Percentiles rank a stretch among this genome's conserved stretches.
Conservation (phyloP, 23 tunicate species). For the Styela clava region DNA sequence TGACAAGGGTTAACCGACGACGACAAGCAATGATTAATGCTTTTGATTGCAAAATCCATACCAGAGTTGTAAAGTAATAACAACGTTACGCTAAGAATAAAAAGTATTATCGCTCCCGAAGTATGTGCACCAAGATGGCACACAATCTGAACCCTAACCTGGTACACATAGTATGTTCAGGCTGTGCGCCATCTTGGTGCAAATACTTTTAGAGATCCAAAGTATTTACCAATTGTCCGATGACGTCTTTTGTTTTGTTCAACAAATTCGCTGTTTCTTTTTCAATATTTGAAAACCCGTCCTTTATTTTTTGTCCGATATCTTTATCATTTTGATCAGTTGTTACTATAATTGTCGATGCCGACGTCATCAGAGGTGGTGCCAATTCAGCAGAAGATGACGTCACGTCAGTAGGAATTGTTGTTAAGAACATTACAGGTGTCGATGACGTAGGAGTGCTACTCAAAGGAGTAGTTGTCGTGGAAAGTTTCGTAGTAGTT, state of each 20-base stretch:
- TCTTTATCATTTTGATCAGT: neutral
- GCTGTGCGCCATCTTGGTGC: too few relatives aligned
- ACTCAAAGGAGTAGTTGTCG: neutral
- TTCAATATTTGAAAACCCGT: constrained; percentile 13
- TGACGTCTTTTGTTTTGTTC: constrained; percentile 8
- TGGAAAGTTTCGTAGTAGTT: neutral
- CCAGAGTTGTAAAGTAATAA: too few relatives aligned
- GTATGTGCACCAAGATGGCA: too few relatives aligned
- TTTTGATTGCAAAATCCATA: too few relatives aligned
- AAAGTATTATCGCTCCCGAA: too few relatives aligned
- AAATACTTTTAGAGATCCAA: too few relatives aligned
- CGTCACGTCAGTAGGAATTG: neutral
- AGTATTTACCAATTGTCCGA: constrained; percentile 4
- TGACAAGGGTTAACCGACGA: too few relatives aligned
- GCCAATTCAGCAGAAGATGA: neutral
- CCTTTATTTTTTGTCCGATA: constrained; percentile 15
- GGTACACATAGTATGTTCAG: too few relatives aligned
- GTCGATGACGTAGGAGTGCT: neutral
- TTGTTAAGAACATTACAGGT: neutral
- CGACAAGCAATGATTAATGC: too few relatives aligned
- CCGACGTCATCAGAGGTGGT: neutral
- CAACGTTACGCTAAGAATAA: too few relatives aligned
- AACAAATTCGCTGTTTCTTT: constrained; percentile 13
- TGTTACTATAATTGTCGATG: neutral
- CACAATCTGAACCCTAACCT: too few relatives aligned